A percentile compares a stretch with the other conserved stretches of the same genome.
Evolutionary conservation across 2,797 vertebrate species (phyloP).

Genomic region (Forpus xanthops): DNA sequence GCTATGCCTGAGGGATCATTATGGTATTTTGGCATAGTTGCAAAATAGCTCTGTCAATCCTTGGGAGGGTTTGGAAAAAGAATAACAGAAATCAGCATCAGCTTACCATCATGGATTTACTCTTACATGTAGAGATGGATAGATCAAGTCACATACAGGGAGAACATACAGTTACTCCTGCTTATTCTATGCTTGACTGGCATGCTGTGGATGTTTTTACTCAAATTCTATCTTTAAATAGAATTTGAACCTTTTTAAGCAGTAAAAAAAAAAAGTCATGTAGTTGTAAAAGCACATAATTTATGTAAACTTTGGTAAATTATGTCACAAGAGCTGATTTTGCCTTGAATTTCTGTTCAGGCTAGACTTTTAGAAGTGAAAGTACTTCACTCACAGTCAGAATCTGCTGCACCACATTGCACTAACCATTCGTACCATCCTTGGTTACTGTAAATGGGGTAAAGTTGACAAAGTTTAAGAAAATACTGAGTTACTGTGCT

Average conservation of each 20-base stretch:
- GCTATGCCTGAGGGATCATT: not conserved
- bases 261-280: not conserved
- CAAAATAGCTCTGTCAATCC: not conserved
- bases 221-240: not conserved
- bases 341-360: not conserved
- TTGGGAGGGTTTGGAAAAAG: not conserved
- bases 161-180: not conserved
- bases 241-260: not conserved
- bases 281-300: not conserved
- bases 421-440: not conserved
- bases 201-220: not conserved
- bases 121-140: not conserved
- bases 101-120: not conserved
- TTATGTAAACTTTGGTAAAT: not conserved
- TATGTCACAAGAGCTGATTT: not conserved
- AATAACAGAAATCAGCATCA: not conserved
- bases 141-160: not conserved
- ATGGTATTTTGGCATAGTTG: not conserved
- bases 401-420: not conserved
- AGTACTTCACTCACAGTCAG: not conserved
- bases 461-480: not conserved
- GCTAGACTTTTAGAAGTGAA: not conserved
- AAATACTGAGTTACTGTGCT: not conserved
- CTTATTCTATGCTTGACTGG: not conserved
- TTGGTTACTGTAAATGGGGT: not conserved